These are phyloP conservation scores for Bergia sp. DNA, from an alignment of 92 coral and sea anemone species.

Conservation along the genomic window DNA sequence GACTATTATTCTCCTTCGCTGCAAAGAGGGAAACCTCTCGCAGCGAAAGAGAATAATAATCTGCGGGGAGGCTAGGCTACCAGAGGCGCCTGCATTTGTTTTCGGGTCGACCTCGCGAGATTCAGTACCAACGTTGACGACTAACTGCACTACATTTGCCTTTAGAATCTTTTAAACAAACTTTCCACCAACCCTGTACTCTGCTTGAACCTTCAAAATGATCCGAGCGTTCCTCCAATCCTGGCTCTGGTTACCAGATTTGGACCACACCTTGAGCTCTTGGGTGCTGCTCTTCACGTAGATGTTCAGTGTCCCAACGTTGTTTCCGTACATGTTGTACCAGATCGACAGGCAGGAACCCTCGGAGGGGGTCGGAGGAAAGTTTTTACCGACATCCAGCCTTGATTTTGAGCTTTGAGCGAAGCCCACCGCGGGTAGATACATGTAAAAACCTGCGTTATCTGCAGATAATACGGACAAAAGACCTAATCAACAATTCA, in stretches of 20 bases:
- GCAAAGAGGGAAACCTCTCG: too few relatives aligned
- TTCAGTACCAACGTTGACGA: too few relatives aligned
- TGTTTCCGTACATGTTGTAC: conserved; percentile 65
- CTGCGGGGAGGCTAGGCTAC: too few relatives aligned
- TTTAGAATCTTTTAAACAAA: too few relatives aligned
- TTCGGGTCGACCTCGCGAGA: too few relatives aligned
- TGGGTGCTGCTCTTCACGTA: conserved; percentile 32
- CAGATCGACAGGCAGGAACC: conserved; percentile 52
- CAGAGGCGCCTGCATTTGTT: too few relatives aligned
- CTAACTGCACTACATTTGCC: too few relatives aligned
- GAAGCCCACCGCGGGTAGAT: conserved; percentile 60
- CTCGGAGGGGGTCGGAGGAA: conserved; percentile 48
- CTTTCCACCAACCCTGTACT: conserved; percentile 46
- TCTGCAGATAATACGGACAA: neutral
- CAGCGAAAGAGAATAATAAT: too few relatives aligned
- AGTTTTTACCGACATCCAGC: conserved; percentile 45
- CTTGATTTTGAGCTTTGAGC: conserved; percentile 43
- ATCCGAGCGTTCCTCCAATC: conserved; percentile 53
- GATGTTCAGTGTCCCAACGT: conserved; percentile 54
- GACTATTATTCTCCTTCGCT: too few relatives aligned
- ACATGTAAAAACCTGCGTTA: conserved; percentile 62
- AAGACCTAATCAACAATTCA: neutral
- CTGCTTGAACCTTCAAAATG: conserved; percentile 8
- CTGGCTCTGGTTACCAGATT: conserved; percentile 57
- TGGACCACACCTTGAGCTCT: conserved; percentile 52